These are phyloP conservation scores for Scaptomyza polygonia DNA, from an alignment of 2,888 invertebrate species.

Conservation along the genomic window DNA sequence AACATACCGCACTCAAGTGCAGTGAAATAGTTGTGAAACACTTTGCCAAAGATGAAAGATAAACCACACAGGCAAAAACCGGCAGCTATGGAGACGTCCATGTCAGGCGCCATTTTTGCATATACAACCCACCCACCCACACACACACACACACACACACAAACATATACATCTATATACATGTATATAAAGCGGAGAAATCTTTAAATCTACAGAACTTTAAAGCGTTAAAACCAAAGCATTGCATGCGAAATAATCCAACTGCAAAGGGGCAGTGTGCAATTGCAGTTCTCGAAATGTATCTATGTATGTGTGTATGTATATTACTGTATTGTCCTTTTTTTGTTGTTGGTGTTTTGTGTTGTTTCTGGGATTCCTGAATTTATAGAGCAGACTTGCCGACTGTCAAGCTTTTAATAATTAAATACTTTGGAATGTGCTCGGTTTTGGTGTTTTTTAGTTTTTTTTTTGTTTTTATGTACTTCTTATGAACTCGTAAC, in stretches of 20 bases:
- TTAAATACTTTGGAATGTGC: conserved; percentile 5
- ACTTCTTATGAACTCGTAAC: background rate
- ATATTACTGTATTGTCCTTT: background rate
- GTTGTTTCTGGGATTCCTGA: conserved; percentile 5
- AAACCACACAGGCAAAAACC: conserved; percentile 56
- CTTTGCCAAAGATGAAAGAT: conserved; percentile 81
- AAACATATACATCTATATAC: conserved; percentile 21
- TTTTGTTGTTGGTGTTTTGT: background rate
- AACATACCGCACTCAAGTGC: conserved; percentile 65
- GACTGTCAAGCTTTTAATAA: background rate
- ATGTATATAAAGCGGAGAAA: background rate
- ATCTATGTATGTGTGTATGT: background rate
- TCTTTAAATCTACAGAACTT: conserved; percentile 37
- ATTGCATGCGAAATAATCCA: conserved; percentile 6
- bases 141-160: background rate
- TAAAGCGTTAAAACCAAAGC: conserved; percentile 37
- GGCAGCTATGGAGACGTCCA: conserved; percentile 39
- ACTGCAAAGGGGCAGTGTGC: conserved; percentile 11
- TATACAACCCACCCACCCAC: conserved; percentile 14
- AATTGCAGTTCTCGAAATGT: conserved; percentile 23
- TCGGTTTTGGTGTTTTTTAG: background rate
- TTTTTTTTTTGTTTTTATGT: background rate
- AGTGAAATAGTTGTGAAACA: conserved; percentile 78
- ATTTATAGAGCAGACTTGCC: background rate
- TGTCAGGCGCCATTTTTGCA: conserved; percentile 54